phyloP scores from a whole-genome alignment of 2,113 vertebrate species.

The Trogon melanurus region DNA sequence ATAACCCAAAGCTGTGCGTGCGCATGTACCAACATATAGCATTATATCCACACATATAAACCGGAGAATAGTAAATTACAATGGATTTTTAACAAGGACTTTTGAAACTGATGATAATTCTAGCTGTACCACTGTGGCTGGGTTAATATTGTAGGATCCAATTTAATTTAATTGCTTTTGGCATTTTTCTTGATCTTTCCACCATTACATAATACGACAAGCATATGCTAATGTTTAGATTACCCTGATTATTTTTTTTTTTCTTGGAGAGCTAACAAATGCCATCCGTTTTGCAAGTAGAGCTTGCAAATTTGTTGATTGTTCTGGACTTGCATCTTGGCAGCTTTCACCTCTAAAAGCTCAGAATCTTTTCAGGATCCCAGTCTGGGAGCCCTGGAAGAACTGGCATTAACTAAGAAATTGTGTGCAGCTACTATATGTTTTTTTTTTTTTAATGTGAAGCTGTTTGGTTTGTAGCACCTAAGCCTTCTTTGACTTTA shows the following conservation, averaged over 20 bases:
- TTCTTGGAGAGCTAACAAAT: not conserved
- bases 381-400: not conserved
- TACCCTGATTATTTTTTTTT: not conserved
- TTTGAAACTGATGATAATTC: not conserved
- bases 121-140: not conserved
- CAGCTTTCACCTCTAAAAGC: conserved; percentile 4
- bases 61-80: not conserved
- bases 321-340: not conserved
- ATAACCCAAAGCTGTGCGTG: not conserved
- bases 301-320: conserved; percentile 28
- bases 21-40: accelerated
- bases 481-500: not conserved
- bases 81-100: not conserved
- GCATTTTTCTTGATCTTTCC: conserved; percentile 10
- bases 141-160: not conserved
- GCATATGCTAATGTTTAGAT: conserved; percentile 18
- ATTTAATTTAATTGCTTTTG: not conserved
- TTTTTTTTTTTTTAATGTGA: not conserved
- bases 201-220: conserved; percentile 24
- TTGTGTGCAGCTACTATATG: not conserved
- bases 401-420: not conserved
- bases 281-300: not conserved
- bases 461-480: not conserved
- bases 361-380: not conserved
- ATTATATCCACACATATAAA: not conserved